phyloP scores from a whole-genome alignment of 2,797 vertebrate genomes.

The Triplophysa bombifrons region DNA sequence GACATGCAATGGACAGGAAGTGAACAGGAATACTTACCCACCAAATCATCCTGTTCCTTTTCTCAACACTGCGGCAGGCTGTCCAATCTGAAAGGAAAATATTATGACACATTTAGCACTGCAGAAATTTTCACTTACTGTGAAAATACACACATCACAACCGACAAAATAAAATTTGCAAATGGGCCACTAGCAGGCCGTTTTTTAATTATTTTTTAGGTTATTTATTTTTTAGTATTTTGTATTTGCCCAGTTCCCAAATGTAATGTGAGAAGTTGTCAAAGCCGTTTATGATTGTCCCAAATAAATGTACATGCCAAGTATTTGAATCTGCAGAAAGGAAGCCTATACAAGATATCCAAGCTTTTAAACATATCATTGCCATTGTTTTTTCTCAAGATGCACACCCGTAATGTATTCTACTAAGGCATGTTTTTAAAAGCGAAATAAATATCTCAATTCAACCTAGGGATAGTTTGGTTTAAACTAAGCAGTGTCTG shows the following conservation, averaged over 20 bases:
- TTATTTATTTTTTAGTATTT: neutral
- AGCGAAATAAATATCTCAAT: no score
- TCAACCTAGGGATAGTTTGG: no score
- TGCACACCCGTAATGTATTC: no score
- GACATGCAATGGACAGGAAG: conserved; percentile 10
- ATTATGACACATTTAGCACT: conserved; percentile 25
- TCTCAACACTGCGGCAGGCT: neutral
- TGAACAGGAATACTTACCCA: conserved; percentile 38
- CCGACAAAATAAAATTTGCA: neutral
- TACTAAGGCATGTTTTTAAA: no score
- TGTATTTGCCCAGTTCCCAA: neutral
- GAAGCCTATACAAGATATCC: neutral
- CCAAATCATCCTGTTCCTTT: conserved; percentile 3
- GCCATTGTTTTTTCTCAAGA: no score
- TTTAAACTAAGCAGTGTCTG: no score
- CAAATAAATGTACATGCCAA: neutral
- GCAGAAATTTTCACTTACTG: no score
- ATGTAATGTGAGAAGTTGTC: neutral
- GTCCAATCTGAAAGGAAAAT: conserved; percentile 18
- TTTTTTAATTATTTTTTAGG: neutral
- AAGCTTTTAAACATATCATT: neutral
- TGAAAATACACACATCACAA: neutral
- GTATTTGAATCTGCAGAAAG: neutral
- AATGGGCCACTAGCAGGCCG: neutral
- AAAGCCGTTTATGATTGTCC: neutral